Evolutionary conservation across 92 coral and sea anemone genomes (phyloP).

Genomic region (Zoanthus sansibaricus): DNA sequence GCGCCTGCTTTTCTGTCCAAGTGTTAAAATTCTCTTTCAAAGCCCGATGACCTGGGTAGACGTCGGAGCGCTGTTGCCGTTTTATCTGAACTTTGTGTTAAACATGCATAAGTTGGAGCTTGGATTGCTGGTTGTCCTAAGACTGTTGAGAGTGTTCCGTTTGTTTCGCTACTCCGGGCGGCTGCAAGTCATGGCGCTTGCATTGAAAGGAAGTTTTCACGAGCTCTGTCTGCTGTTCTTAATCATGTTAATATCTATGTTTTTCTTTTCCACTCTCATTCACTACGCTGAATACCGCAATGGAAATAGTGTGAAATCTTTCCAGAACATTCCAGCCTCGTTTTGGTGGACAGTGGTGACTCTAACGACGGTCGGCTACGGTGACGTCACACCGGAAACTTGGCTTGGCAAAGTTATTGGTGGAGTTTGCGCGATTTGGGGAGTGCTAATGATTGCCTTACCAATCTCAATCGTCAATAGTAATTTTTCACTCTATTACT

Average conservation of each 20-base stretch:
- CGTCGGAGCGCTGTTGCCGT: slow-evolving; percentile 77
- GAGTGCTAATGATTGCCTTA: slow-evolving; percentile 78
- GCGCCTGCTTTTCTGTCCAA: slow-evolving; percentile 72
- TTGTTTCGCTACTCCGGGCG: slow-evolving; percentile 78
- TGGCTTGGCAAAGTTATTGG: slow-evolving; percentile 83
- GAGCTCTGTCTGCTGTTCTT: slow-evolving; percentile 75
- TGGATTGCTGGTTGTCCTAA: slow-evolving; percentile 70
- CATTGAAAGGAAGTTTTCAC: slow-evolving; percentile 79
- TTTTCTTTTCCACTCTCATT: slow-evolving; percentile 78
- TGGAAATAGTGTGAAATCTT: slow-evolving; percentile 50
- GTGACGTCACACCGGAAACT: slow-evolving; percentile 84
- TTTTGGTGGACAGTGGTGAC: slow-evolving; percentile 93
- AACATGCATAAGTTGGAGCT: slow-evolving; percentile 63
- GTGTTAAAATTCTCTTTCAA: slow-evolving; percentile 57
- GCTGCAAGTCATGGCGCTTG: slow-evolving; percentile 80
- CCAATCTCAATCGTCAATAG: slow-evolving; percentile 86
- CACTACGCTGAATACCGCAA: slow-evolving; percentile 72
- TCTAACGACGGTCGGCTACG: slow-evolving; percentile 90
- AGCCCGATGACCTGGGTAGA: slow-evolving; percentile 83
- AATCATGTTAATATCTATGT: slow-evolving; percentile 71
- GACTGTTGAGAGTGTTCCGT: slow-evolving; percentile 76
- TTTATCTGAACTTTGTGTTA: slow-evolving; percentile 68
- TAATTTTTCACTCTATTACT: slow-evolving; percentile 83
- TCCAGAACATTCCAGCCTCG: slow-evolving; percentile 78
- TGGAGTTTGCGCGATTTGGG: slow-evolving; percentile 82